A percentile compares a stretch with the other conserved stretches of the same genome.
phyloP scores from a whole-genome alignment of 2,888 invertebrate genomes.

The Caenorhabditis wallacei region DNA sequence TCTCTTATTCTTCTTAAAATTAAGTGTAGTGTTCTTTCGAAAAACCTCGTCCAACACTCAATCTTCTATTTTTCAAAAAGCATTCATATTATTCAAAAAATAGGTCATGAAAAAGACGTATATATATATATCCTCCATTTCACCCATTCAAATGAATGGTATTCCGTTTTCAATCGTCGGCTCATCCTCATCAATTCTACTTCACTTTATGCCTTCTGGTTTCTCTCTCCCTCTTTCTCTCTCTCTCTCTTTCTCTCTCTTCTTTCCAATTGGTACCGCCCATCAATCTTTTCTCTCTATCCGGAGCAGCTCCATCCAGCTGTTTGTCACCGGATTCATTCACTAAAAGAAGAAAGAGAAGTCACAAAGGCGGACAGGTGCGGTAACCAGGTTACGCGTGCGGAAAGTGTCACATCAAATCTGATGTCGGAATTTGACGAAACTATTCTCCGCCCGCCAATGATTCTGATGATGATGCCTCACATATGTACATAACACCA shows the following conservation, averaged over 20 bases:
- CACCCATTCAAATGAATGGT: conserved; percentile 29
- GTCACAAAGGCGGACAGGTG: conserved; percentile 49
- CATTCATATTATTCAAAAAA: conserved; percentile 4
- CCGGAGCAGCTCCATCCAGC: conserved; percentile 36
- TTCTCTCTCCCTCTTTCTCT: background rate
- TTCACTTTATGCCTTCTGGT: conserved; percentile 39
- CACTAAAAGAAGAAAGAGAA: background rate
- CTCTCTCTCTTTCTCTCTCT: background rate
- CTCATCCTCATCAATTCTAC: conserved; percentile 52
- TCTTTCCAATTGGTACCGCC: conserved; percentile 27
- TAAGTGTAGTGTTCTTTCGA: too few relatives aligned
- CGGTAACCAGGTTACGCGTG: conserved; percentile 45
- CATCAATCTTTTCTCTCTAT: conserved; percentile 50
- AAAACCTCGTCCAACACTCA: background rate
- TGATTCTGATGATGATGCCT: conserved; percentile 1
- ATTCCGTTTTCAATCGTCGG: conserved; percentile 16
- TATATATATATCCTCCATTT: background rate
- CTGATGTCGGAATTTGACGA: conserved; percentile 53
- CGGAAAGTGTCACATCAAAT: conserved; percentile 47
- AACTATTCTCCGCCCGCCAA: conserved; percentile 14
- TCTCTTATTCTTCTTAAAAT: conserved; percentile 3
- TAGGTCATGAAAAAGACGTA: conserved; percentile 32
- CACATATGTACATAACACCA: conserved; percentile 56
- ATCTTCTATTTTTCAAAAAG: background rate
- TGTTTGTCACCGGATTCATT: conserved; percentile 44